Conservation (phyloP, 2,888 invertebrate species). For the Campaea margaritaria region DNA sequence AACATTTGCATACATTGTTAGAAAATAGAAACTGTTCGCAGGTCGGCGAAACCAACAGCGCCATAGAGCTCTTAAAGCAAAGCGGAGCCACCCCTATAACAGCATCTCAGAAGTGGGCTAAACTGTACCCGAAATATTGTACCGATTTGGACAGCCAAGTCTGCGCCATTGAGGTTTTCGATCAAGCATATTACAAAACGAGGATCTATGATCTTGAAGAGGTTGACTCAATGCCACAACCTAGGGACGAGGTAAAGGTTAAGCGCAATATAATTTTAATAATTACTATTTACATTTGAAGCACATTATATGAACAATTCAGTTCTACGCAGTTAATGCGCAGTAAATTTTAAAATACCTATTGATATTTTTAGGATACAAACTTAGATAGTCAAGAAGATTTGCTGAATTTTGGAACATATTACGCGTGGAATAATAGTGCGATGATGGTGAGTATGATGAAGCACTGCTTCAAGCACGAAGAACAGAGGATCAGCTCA, state of each 20-base stretch:
- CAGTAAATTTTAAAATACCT: background rate
- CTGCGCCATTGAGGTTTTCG: slow-evolving; percentile 60
- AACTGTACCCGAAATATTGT: slow-evolving; percentile 66
- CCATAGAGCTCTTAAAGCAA: slow-evolving; percentile 67
- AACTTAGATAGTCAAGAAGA: slow-evolving; percentile 34
- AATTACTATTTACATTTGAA: too few relatives aligned
- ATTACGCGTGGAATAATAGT: slow-evolving; percentile 83
- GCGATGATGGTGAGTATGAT: slow-evolving; percentile 71
- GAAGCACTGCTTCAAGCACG: slow-evolving; percentile 78
- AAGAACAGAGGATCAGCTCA: slow-evolving; percentile 54
- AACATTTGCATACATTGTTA: background rate
- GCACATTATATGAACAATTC: too few relatives aligned
- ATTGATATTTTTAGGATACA: too few relatives aligned
- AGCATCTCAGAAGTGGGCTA: slow-evolving; percentile 63
- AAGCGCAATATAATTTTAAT: too few relatives aligned
- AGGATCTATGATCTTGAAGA: slow-evolving; percentile 54
- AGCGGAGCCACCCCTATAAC: slow-evolving; percentile 57
- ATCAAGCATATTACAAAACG: slow-evolving; percentile 60
- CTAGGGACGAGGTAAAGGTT: slow-evolving; percentile 43
- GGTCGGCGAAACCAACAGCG: slow-evolving; percentile 69
- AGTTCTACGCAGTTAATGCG: too few relatives aligned
- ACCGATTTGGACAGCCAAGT: slow-evolving; percentile 64
- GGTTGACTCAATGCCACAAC: slow-evolving; percentile 31
- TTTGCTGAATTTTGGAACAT: slow-evolving; percentile 34
- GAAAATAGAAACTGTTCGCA: slow-evolving; percentile 36